phyloP scores from a whole-genome alignment of 2,797 vertebrate species.

The Fratercula arctica region DNA sequence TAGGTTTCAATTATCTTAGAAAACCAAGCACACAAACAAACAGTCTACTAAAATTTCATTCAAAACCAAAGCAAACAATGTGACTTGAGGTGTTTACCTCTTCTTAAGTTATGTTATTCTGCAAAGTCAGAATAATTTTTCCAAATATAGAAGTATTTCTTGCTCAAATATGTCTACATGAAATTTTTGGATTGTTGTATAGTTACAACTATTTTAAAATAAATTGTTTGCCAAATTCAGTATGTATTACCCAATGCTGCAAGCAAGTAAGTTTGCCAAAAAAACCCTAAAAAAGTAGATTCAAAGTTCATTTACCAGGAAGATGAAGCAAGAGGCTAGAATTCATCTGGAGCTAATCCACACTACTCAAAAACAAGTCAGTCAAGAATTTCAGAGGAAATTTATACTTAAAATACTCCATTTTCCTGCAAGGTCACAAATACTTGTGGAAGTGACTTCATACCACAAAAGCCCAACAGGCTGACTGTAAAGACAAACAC shows the following conservation, averaged over 20 bases:
- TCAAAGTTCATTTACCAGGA: conserved; percentile 28
- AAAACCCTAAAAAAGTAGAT: not conserved
- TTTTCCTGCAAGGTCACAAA: conserved; percentile 28
- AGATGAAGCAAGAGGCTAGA: not conserved
- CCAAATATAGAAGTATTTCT: not conserved
- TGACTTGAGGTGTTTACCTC: not conserved
- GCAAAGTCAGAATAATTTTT: not conserved
- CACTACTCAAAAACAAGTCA: conserved; percentile 35
- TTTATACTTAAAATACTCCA: not conserved
- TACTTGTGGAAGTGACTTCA: conserved; percentile 16
- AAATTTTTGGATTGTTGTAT: not conserved
- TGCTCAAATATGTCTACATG: not conserved
- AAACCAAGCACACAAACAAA: not conserved
- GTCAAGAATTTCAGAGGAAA: conserved; percentile 37
- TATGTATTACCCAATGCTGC: not conserved
- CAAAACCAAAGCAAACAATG: not conserved
- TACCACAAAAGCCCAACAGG: not conserved
- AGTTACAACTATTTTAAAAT: not conserved
- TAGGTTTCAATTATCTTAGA: not conserved
- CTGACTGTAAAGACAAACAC: not conserved
- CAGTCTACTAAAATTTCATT: not conserved
- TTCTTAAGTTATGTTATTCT: not conserved
- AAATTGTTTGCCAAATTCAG: not conserved
- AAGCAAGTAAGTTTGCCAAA: not conserved
- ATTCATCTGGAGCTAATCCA: not conserved